These are phyloP conservation scores for Sandelia bainsii DNA, from an alignment of 2,797 vertebrate species.

Conservation along the genomic window DNA sequence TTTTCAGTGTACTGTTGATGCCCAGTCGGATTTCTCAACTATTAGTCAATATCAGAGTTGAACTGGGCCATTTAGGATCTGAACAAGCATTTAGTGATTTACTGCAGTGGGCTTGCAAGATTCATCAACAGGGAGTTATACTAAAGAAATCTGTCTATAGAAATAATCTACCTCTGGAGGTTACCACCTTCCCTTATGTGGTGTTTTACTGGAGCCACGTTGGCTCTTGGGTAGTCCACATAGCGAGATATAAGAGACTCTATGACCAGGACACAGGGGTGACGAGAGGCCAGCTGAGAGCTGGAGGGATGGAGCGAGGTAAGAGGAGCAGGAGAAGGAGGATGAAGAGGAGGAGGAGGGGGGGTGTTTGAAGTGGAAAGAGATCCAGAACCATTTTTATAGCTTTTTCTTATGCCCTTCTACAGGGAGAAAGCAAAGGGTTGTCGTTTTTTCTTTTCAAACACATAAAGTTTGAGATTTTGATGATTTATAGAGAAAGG, in stretches of 20 bases:
- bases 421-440: constrained; percentile 65
- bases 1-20: constrained; percentile 24
- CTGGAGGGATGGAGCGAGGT: constrained; percentile 33
- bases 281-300: constrained; percentile 50
- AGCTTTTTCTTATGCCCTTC: constrained; percentile 79
- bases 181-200: constrained; percentile 54
- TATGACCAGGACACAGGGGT: constrained; percentile 62
- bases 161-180: constrained; percentile 56
- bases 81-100: constrained; percentile 47
- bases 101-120: constrained; percentile 36
- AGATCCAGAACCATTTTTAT: constrained; percentile 77
- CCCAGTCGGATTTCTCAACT: constrained; percentile 24
- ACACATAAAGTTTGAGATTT: constrained; percentile 87
- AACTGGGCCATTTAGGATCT: constrained; percentile 46
- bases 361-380: constrained; percentile 73
- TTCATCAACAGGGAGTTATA: constrained; percentile 48
- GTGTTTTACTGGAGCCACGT: constrained; percentile 60
- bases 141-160: constrained; percentile 23
- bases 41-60: constrained; percentile 54
- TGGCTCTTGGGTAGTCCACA: constrained; percentile 40
- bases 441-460: constrained; percentile 63
- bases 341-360: background rate
- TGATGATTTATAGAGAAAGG: constrained; percentile 88
- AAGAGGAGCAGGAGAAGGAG: constrained; percentile 9
- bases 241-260: constrained; percentile 63